A percentile compares a stretch with the other conserved stretches of the same genome.
These are phyloP conservation scores for Polypterus bichir DNA, from an alignment of 2,113 vertebrate species.

Conservation along the genomic window DNA sequence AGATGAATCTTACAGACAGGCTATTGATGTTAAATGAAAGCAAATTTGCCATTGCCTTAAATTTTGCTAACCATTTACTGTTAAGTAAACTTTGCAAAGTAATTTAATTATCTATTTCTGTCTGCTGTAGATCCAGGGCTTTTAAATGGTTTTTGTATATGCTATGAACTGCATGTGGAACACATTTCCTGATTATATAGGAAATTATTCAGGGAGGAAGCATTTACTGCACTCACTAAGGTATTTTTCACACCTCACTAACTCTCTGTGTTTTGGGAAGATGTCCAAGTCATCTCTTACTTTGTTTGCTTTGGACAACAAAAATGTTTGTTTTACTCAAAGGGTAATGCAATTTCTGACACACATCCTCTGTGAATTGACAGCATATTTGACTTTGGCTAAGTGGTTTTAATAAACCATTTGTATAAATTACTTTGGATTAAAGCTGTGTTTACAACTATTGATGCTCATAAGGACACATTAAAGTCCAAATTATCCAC, in stretches of 20 bases:
- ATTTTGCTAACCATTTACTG: constrained; percentile 64
- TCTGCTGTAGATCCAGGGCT: constrained; percentile 34
- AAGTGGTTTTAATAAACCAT: too few species aligned
- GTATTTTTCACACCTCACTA: constrained; percentile 3
- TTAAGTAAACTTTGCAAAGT: constrained; percentile 74
- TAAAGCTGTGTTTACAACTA: too few species aligned
- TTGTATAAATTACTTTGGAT: too few species aligned
- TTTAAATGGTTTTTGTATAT: constrained; percentile 16
- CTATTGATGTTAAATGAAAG: constrained; percentile 78
- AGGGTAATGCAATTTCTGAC: too few species aligned
- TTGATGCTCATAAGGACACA: too few species aligned
- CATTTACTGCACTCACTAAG: constrained; percentile 7
- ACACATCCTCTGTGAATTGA: too few species aligned
- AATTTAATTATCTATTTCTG: constrained; percentile 64
- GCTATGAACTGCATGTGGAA: constrained; percentile 8
- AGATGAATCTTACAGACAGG: constrained; percentile 63
- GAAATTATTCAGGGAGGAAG: neutral
- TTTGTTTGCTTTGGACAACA: too few species aligned
- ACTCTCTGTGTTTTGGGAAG: neutral
- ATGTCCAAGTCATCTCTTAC: too few species aligned
- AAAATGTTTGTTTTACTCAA: too few species aligned
- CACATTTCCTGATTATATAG: constrained; percentile 4
- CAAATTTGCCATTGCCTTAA: constrained; percentile 76
- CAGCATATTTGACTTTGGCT: too few species aligned
- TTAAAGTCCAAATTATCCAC: too few species aligned